Base-by-base conservation (phyloP, 2,113 vertebrate species). In the Seriola dumerili region DNA sequence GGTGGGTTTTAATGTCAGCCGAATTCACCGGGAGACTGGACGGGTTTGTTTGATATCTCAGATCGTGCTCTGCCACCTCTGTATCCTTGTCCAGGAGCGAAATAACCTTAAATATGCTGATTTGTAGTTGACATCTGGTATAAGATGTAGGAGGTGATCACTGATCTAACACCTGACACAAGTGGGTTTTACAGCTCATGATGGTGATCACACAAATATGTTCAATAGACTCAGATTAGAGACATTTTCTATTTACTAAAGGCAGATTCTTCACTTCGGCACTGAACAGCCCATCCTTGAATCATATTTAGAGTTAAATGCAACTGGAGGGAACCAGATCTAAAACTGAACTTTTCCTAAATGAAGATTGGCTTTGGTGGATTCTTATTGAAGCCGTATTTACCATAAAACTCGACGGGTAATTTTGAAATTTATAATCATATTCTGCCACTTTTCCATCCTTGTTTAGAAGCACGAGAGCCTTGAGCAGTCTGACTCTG, bases 51-150 rank as follows among this genome's bases (percentile, higher is more conserved):
- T 40, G 14, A 40, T 34, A 29, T 21, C 7, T 16, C 5, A 16
- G 0, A 34, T 12, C 4, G 1, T 2, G 5, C 6, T 4, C n/a
- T 21, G 19, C 2, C 50, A 3, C 50, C 0, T 52, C 50, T 52
- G 19, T 21, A 9, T n/a, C 50, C 50, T 3, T 9, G 19, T 8
- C 8, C 7, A 52, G 8, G 3, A 8, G 50, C 19, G 7, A 21
- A n/a, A 52, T 12, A 21, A 0, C 3, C 23, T 57, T 57, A 23
- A 57, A 25, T 13, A 13, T 29, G 23, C 10, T 14, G 23, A 58
- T 29, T 29, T 58, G 1, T 19, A 19, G 5, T 8, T 50, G 16
- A 6, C 4, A 8, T 50, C 5, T 7, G 48, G 17, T 8, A 52
- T 16, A 50, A 46, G 44, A 16, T 50, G 46, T 6, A 50, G 46